phyloP scores from a whole-genome alignment of 2,113 vertebrate species.

The Xerus inauris region DNA sequence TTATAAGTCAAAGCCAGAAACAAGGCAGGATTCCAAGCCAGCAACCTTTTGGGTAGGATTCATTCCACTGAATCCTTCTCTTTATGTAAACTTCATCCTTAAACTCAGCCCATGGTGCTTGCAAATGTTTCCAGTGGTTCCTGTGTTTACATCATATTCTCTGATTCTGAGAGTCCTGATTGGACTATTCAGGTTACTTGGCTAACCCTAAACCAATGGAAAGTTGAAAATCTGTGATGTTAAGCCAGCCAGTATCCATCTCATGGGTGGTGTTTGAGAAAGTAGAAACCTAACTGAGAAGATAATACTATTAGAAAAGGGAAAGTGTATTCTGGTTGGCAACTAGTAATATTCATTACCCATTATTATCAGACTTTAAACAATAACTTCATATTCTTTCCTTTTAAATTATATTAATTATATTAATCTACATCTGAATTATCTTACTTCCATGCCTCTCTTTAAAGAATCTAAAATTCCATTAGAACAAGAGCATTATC shows the following conservation, averaged over 20 bases:
- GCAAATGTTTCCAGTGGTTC: background rate
- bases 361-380: background rate
- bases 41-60: background rate
- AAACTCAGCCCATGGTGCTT: background rate
- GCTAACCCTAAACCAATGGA: background rate
- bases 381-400: background rate
- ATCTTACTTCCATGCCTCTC: background rate
- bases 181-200: background rate
- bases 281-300: background rate
- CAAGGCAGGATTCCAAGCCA: background rate
- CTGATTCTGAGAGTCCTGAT: background rate
- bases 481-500: background rate
- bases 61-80: background rate
- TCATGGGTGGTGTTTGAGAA: background rate
- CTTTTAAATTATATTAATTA: too few species aligned
- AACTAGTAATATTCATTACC: background rate
- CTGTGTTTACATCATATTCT: background rate
- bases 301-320: background rate
- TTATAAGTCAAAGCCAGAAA: background rate
- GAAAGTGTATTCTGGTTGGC: background rate
- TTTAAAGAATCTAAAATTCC: background rate
- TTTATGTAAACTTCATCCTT: background rate
- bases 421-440: constrained; percentile 14
- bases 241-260: background rate
- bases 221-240: background rate